Percentiles rank a stretch among this genome's conserved stretches.
These are phyloP conservation scores for Venturia canescens DNA, from an alignment of 1,140 invertebrate species.

Conservation along the genomic window DNA sequence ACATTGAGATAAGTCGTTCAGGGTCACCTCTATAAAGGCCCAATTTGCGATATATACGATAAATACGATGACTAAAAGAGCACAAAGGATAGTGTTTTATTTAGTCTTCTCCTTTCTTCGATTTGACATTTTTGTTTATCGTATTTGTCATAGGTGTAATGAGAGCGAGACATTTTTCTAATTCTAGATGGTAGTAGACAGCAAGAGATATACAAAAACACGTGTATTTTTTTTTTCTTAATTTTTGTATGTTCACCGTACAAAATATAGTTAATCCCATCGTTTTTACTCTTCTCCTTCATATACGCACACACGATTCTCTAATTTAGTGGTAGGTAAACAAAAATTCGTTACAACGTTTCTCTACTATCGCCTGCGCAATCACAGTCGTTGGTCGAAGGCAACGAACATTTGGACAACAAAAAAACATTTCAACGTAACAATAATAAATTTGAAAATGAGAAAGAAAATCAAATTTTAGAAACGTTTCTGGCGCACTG, in stretches of 20 bases:
- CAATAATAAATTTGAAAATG: background rate
- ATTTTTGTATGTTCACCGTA: constrained; percentile 36
- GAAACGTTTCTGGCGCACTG: background rate
- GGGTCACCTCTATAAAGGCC: constrained; percentile 64
- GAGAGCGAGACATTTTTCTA: constrained; percentile 13
- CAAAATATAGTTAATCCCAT: constrained; percentile 38
- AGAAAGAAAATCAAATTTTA: background rate
- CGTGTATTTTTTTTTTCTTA: constrained; percentile 6
- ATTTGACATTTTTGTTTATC: background rate
- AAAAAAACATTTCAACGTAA: background rate
- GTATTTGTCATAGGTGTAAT: constrained; percentile 55
- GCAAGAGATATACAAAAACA: constrained; percentile 58
- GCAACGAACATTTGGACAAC: constrained; percentile 17
- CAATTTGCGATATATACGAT: constrained; percentile 62
- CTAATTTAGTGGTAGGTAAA: constrained; percentile 18
- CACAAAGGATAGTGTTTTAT: background rate
- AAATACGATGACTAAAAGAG: constrained; percentile 29
- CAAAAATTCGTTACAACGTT: background rate
- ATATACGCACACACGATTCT: constrained; percentile 11
- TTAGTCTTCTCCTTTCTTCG: background rate
- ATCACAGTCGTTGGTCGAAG: constrained; percentile 34
- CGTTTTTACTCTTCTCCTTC: constrained; percentile 4
- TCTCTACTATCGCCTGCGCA: constrained; percentile 28
- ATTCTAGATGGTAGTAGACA: constrained; percentile 37
- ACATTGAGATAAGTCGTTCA: constrained; percentile 64